phyloP scores from a whole-genome alignment of 2,113 vertebrate species.

The Eretmochelys imbricata region DNA sequence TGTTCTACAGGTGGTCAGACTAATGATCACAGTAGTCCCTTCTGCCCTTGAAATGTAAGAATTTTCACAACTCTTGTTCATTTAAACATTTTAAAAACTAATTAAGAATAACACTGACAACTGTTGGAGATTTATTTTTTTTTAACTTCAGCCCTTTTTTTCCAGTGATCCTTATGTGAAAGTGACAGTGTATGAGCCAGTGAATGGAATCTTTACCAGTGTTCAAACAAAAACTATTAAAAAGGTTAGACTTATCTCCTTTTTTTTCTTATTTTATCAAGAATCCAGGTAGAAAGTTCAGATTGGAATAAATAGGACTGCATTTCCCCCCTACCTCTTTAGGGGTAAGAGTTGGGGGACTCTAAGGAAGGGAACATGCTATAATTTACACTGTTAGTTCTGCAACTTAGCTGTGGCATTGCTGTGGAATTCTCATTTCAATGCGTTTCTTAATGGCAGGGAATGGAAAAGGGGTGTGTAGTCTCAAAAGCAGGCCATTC shows the following conservation, averaged over 20 bases:
- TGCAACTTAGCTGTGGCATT: not conserved
- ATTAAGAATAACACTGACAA: not conserved
- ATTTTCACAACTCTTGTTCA: not conserved
- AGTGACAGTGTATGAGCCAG: constrained; percentile 91
- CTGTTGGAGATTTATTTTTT: not conserved
- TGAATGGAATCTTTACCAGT: constrained; percentile 88
- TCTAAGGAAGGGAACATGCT: not conserved
- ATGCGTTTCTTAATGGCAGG: not conserved
- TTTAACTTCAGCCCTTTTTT: not conserved
- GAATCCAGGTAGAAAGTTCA: not conserved
- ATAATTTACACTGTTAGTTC: not conserved
- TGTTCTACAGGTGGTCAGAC: not conserved
- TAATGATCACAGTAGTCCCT: not conserved
- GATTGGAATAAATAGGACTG: not conserved
- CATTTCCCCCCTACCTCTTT: not conserved
- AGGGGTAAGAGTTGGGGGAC: not conserved
- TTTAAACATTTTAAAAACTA: not conserved
- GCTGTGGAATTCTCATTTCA: not conserved
- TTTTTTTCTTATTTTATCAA: not conserved
- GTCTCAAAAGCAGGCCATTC: fast-evolving
- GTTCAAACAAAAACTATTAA: constrained; percentile 95
- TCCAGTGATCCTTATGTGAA: constrained; percentile 94
- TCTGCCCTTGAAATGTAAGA: not conserved
- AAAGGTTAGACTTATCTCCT: constrained; percentile 83
- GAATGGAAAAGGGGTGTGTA: not conserved